These are phyloP conservation scores for Cyprinodon brontotheroides DNA, from an alignment of 2,113 vertebrate species.

Conservation along the genomic window DNA sequence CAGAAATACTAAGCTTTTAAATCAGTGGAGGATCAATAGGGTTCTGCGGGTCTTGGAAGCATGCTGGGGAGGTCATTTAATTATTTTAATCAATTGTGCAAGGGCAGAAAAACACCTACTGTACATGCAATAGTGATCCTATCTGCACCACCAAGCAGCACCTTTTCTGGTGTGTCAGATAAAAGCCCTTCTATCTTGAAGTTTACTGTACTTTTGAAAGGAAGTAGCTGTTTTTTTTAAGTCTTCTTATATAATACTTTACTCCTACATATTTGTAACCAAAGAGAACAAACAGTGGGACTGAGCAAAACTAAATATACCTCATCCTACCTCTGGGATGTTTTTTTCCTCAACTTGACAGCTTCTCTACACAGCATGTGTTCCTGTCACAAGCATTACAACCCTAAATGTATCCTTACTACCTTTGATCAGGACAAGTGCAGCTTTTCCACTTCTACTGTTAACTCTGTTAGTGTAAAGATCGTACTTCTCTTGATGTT, in stretches of 20 bases:
- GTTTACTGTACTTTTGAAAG: background rate
- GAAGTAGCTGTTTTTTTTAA: background rate
- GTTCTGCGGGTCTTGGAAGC: background rate
- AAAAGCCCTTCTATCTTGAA: too few relatives aligned
- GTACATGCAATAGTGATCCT: background rate
- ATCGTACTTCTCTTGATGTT: constrained; percentile 48
- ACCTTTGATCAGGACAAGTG: constrained; percentile 62
- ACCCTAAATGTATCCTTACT: constrained; percentile 37
- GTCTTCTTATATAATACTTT: constrained; percentile 16
- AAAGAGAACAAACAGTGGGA: background rate
- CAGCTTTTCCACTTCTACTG: constrained; percentile 52
- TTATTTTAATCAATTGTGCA: background rate
- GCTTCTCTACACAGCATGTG: constrained; percentile 5
- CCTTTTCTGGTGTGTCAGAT: too few relatives aligned
- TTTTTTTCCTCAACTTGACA: constrained; percentile 23
- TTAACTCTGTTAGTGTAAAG: constrained; percentile 50
- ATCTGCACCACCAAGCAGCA: background rate
- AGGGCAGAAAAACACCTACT: background rate
- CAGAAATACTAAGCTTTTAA: background rate
- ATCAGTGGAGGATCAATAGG: background rate
- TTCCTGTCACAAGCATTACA: constrained; percentile 37
- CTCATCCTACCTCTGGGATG: background rate
- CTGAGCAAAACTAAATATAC: background rate
- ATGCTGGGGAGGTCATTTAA: background rate
- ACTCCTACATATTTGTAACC: constrained; percentile 4